These are phyloP conservation scores for Panzeria rudis DNA, from an alignment of 2,888 invertebrate species.

Conservation along the genomic window DNA sequence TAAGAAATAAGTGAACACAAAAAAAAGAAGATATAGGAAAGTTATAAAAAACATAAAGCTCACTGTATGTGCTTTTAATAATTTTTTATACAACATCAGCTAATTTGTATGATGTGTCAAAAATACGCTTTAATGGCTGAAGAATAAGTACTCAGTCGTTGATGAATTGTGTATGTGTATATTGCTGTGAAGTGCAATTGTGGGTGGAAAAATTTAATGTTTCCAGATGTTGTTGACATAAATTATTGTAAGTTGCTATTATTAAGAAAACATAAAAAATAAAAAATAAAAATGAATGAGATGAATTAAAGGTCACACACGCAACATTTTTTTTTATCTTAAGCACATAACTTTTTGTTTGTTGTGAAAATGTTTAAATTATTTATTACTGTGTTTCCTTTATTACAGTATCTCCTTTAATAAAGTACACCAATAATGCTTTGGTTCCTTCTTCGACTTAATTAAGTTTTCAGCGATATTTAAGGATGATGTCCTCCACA, in stretches of 20 bases:
- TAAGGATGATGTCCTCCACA: too few species aligned
- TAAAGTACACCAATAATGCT: too few species aligned
- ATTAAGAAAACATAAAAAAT: conserved; percentile 8
- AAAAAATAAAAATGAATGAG: not conserved
- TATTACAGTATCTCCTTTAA: too few species aligned
- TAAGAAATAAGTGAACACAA: not conserved
- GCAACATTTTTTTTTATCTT: conserved; percentile 12
- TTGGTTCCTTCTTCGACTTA: too few species aligned
- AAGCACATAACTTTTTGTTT: not conserved
- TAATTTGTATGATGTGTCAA: conserved; percentile 59
- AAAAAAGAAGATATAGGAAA: too few species aligned
- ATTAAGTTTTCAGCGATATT: too few species aligned
- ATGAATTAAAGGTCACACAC: conserved; percentile 25
- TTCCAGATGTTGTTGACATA: conserved; percentile 70
- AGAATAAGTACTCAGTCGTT: not conserved
- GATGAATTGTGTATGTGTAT: conserved; percentile 10
- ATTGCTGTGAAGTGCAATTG: not conserved
- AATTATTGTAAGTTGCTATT: conserved; percentile 55
- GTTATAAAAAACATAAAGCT: conserved; percentile 43
- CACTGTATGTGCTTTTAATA: not conserved
- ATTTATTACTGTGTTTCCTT: too few species aligned
- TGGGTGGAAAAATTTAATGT: conserved; percentile 49
- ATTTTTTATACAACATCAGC: conserved; percentile 1
- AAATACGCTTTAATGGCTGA: not conserved
- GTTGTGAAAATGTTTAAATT: not conserved